Evolutionary conservation across 2,888 invertebrate genomes (phyloP).

Genomic region (Lochmaea capreae): DNA sequence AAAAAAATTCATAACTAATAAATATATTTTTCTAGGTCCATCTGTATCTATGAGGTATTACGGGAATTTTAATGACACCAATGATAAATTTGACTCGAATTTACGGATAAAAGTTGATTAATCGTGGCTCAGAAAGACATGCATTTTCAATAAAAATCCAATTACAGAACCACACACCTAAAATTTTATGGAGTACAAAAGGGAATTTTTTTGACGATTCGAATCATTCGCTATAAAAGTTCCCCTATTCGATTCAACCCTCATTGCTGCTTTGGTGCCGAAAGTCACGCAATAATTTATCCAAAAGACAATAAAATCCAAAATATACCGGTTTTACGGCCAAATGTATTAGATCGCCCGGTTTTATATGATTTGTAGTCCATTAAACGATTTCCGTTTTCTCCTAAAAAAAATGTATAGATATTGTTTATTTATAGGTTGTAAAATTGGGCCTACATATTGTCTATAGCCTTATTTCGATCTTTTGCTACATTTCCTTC

Average conservation of each 20-base stretch:
- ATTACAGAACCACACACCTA: slow-evolving; percentile 33
- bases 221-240: slow-evolving; percentile 43
- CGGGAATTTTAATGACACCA: neutral
- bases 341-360: slow-evolving; percentile 36
- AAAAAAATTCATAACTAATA: neutral
- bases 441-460: too few species aligned
- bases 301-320: slow-evolving; percentile 44
- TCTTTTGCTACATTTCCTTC: too few species aligned
- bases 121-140: slow-evolving; percentile 28
- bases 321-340: slow-evolving; percentile 40
- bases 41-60: slow-evolving; percentile 13
- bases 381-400: slow-evolving; percentile 23
- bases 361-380: slow-evolving; percentile 39
- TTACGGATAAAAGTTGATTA: slow-evolving; percentile 29
- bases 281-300: slow-evolving; percentile 49
- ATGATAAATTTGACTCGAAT: slow-evolving; percentile 18
- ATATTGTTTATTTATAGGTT: too few species aligned
- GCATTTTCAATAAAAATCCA: slow-evolving; percentile 37
- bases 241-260: slow-evolving; percentile 41
- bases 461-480: too few species aligned
- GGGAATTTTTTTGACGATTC: slow-evolving; percentile 31
- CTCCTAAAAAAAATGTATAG: neutral
- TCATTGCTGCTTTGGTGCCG: slow-evolving; percentile 30
- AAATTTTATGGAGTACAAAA: slow-evolving; percentile 32
- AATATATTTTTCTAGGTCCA: neutral